Conservation (phyloP, 2,797 vertebrate genomes). For the Poeciliopsis infans region DNA sequence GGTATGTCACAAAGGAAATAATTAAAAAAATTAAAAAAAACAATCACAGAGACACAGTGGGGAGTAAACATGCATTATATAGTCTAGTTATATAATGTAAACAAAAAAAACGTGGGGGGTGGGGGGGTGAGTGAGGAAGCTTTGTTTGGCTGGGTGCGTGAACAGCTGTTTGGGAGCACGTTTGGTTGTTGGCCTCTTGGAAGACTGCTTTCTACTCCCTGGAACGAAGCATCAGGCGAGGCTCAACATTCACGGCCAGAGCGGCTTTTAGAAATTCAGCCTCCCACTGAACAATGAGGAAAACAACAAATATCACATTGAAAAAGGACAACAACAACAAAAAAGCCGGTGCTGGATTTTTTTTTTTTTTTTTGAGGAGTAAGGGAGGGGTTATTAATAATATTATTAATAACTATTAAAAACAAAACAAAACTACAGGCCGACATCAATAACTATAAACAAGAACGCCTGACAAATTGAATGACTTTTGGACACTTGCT, state of each 20-base stretch:
- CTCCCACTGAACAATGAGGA: constrained; percentile 32
- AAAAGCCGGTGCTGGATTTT: constrained; percentile 49
- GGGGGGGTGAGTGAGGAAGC: constrained; percentile 26
- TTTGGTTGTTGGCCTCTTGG: constrained; percentile 69
- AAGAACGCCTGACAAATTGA: constrained; percentile 55
- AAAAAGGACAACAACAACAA: constrained; percentile 25
- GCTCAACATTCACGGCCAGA: constrained; percentile 36
- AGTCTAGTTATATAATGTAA: constrained; percentile 27
- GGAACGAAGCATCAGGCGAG: constrained; percentile 66
- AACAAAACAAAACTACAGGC: constrained; percentile 51
- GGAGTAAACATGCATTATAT: constrained; percentile 32
- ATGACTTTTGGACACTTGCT: constrained; percentile 70
- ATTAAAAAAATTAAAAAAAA: constrained; percentile 1
- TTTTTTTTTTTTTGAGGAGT: constrained; percentile 33
- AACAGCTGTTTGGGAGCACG: constrained; percentile 22
- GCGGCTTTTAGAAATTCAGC: constrained; percentile 5
- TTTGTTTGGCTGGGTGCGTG: constrained; percentile 52
- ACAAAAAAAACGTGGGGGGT: not conserved
- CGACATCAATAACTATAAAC: constrained; percentile 50
- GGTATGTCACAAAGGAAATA: constrained; percentile 10
- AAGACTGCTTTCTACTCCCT: constrained; percentile 77
- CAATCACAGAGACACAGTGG: constrained; percentile 29
- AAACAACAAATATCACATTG: constrained; percentile 41
- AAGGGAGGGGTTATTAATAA: not conserved
- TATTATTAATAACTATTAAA: not conserved